Percentiles rank a stretch among this genome's conserved stretches.
Conservation (phyloP, 2,888 invertebrate species). For the Tetrapedia diversipes region DNA sequence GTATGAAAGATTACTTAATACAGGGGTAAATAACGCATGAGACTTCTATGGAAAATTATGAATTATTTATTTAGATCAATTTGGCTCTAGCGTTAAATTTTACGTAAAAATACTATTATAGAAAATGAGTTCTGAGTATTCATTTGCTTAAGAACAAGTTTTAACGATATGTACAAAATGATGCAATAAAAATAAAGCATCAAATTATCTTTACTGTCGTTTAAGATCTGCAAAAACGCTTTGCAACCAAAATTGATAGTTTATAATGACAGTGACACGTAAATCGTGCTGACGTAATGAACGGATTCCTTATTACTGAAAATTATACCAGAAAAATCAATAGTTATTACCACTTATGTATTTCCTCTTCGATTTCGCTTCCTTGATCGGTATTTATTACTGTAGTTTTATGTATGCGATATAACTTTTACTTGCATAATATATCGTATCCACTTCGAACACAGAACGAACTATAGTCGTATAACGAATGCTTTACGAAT, state of each 20-base stretch:
- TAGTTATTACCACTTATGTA: not conserved
- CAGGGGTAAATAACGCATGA: no score
- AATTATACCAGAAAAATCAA: conserved; percentile 5
- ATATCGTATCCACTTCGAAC: not conserved
- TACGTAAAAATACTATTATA: no score
- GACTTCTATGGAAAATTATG: no score
- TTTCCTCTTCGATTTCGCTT: conserved; percentile 19
- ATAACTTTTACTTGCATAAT: conserved; percentile 1
- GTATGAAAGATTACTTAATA: no score
- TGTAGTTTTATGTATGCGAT: not conserved
- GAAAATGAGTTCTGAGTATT: not conserved
- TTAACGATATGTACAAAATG: not conserved
- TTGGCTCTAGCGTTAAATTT: no score
- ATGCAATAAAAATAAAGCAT: not conserved
- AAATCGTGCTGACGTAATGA: not conserved
- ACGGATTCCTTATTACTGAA: conserved; percentile 8
- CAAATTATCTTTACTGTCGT: not conserved
- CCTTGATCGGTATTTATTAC: conserved; percentile 23
- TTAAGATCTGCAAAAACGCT: not conserved
- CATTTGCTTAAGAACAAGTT: not conserved
- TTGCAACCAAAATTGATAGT: not conserved
- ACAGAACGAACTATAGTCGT: not conserved
- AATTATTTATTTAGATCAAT: no score
- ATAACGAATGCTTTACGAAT: not conserved
- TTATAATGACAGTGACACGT: not conserved